Percentiles rank a stretch among this genome's conserved stretches.
These are phyloP conservation scores for Oceanites oceanicus DNA, from an alignment of 2,113 vertebrate genomes.

Conservation along the genomic window DNA sequence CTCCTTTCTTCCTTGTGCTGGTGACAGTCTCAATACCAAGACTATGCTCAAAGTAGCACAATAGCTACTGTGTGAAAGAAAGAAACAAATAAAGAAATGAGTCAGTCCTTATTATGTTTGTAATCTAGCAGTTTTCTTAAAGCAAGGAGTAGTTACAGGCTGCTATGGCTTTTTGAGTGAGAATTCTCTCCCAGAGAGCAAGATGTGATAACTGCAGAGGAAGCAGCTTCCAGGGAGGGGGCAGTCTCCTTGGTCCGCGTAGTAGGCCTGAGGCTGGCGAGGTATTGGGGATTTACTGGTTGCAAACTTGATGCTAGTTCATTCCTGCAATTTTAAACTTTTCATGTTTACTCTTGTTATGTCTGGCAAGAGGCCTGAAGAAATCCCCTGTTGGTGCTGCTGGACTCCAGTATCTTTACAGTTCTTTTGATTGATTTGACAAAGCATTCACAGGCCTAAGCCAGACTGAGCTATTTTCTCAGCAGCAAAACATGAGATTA, in stretches of 20 bases:
- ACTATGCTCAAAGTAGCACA: not conserved
- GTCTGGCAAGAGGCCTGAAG: constrained; percentile 66
- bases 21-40: not conserved
- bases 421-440: constrained; percentile 62
- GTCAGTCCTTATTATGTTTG: not conserved
- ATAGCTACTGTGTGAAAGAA: not conserved
- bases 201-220: not conserved
- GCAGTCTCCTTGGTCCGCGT: not conserved
- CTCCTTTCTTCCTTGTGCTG: not conserved
- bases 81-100: constrained; percentile 11
- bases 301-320: constrained; percentile 34
- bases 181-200: not conserved
- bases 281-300: constrained; percentile 27
- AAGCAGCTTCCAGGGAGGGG: not conserved
- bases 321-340: constrained; percentile 62
- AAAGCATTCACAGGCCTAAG: constrained; percentile 34
- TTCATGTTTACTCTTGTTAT: constrained; percentile 66
- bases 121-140: constrained; percentile 35
- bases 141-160: not conserved
- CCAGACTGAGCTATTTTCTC: constrained; percentile 22
- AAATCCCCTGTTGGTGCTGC: constrained; percentile 43
- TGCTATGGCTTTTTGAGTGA: not conserved
- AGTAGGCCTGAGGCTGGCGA: not conserved
- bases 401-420: constrained; percentile 57
- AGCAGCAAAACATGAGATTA: not conserved